Conservation (phyloP, 2,888 invertebrate genomes). For the Lordiphosa fenestrarum region DNA sequence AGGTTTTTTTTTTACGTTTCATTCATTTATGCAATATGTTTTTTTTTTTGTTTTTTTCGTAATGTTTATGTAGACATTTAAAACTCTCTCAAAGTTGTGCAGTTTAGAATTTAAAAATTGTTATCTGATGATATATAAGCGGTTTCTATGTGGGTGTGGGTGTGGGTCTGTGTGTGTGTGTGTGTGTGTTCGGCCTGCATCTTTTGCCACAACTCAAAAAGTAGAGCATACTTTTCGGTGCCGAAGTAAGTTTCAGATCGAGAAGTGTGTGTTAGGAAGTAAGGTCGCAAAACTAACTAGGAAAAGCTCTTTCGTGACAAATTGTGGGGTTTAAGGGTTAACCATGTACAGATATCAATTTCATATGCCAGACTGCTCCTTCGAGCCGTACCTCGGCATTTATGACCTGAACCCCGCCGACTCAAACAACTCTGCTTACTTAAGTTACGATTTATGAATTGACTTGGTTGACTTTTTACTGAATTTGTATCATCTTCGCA, state of each 20-base stretch:
- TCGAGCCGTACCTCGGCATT: no score
- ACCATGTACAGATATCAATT: no score
- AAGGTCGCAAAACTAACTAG: no score
- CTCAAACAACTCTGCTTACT: no score
- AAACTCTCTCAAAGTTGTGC: constrained; percentile 66
- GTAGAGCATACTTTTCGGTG: not conserved
- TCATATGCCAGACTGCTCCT: no score
- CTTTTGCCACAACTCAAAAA: not conserved
- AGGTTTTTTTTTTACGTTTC: constrained; percentile 29
- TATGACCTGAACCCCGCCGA: no score
- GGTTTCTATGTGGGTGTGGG: constrained; percentile 9
- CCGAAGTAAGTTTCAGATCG: not conserved
- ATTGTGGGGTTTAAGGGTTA: no score
- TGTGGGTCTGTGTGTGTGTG: constrained; percentile 10
- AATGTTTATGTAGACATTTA: constrained; percentile 62
- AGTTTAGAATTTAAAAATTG: constrained; percentile 63
- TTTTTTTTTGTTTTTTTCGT: constrained; percentile 7
- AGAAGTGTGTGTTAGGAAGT: no score
- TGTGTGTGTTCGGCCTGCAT: not conserved
- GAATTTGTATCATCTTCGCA: no score
- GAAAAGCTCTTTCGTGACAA: no score
- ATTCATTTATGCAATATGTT: constrained; percentile 25
- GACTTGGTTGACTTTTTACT: no score
- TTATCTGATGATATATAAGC: constrained; percentile 29
- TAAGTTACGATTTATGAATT: no score